phyloP scores from a whole-genome alignment of 2,797 vertebrate genomes.

The Chloroceryle inda region DNA sequence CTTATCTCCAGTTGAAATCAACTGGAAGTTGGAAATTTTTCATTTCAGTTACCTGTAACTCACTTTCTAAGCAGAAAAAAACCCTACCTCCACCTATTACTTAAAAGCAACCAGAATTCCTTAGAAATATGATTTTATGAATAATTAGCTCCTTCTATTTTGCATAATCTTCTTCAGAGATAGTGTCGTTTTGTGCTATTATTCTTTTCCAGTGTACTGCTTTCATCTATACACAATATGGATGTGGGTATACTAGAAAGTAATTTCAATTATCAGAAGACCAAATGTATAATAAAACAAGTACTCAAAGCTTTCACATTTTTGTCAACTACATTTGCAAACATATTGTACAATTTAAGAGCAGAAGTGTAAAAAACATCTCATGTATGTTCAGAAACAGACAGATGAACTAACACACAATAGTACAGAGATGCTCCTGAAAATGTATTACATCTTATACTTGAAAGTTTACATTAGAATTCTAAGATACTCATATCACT shows the following conservation, averaged over 20 bases:
- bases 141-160: constrained; percentile 4
- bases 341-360: neutral
- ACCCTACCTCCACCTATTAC: neutral
- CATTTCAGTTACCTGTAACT: neutral
- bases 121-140: neutral
- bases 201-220: neutral
- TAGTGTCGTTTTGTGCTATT: neutral
- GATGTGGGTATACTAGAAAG: neutral
- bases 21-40: neutral
- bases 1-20: neutral
- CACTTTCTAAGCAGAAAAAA: neutral
- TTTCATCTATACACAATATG: constrained; percentile 32
- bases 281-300: constrained; percentile 13
- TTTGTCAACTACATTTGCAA: constrained; percentile 15
- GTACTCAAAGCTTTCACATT: neutral
- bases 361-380: neutral
- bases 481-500: neutral
- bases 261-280: constrained; percentile 22
- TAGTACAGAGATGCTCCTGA: neutral
- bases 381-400: neutral
- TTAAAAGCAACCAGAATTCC: neutral
- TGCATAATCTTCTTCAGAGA: neutral
- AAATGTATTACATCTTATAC: neutral
- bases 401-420: neutral
- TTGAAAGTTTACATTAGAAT: neutral